Percentiles rank a stretch among this genome's conserved stretches.
Evolutionary conservation across 37 sponge, comb jelly and placozoan genomes (phyloP).

Genomic region (Lycopodina hypogea): DNA sequence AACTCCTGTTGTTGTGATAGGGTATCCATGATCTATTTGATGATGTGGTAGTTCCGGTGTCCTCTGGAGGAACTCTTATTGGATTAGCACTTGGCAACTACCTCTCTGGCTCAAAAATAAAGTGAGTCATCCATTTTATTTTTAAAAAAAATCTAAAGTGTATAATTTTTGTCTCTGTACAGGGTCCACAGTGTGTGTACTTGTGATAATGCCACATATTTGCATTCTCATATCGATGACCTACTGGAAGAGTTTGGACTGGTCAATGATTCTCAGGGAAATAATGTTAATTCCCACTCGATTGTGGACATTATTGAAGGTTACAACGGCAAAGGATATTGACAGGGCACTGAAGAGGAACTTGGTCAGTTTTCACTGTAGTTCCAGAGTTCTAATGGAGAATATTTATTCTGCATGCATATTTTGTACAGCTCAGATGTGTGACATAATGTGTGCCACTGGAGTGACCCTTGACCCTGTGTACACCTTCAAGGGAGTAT

Average conservation of each 20-base stretch:
- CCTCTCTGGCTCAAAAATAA: conserved; percentile 69
- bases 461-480: conserved; percentile 77
- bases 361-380: conserved; percentile 17
- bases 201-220: conserved; percentile 65
- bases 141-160: neutral
- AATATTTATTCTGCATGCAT: neutral
- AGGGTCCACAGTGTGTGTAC: conserved; percentile 85
- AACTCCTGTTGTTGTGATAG: conserved; percentile 1
- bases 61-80: conserved; percentile 70
- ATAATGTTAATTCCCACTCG: neutral
- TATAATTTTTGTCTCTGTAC: neutral
- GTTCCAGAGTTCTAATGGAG: neutral
- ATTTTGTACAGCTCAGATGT: conserved; percentile 26
- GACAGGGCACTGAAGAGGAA: conserved; percentile 70
- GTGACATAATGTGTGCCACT: conserved; percentile 46
- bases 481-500: conserved; percentile 79
- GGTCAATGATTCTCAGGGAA: neutral
- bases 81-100: conserved; percentile 78
- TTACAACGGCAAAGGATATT: conserved; percentile 82
- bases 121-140: conserved; percentile 12
- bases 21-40: conserved; percentile 66
- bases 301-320: conserved; percentile 80
- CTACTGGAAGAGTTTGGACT: conserved; percentile 42
- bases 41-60: conserved; percentile 77
- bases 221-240: conserved; percentile 57